A percentile compares a stretch with the other conserved stretches of the same genome.
These are phyloP conservation scores for Poicephalus gulielmi DNA, from an alignment of 2,113 vertebrate genomes.

Conservation along the genomic window DNA sequence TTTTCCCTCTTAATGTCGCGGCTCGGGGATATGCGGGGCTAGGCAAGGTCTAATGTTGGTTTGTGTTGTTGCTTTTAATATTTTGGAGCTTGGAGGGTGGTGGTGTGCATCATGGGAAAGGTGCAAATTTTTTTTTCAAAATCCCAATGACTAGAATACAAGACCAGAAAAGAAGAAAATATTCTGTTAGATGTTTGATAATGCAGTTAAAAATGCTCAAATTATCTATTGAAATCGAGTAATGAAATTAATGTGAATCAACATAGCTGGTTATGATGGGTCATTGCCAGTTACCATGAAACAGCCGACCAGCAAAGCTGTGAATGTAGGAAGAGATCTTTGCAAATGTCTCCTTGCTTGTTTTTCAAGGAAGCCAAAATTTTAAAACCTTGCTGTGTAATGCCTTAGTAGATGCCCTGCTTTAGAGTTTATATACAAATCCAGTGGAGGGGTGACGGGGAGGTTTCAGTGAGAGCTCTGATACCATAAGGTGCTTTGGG, in stretches of 20 bases:
- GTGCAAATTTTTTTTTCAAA: not conserved
- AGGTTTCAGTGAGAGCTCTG: not conserved
- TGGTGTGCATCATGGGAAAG: not conserved
- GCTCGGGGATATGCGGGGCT: not conserved
- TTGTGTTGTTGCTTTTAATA: not conserved
- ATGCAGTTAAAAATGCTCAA: not conserved
- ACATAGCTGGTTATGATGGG: not conserved
- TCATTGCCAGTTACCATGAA: not conserved
- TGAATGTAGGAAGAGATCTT: not conserved
- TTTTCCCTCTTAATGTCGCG: not conserved
- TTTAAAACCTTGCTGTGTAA: not conserved
- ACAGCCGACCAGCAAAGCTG: not conserved
- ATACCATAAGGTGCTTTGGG: fast-evolving
- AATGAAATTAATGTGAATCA: not conserved
- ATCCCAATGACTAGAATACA: not conserved
- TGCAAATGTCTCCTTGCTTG: not conserved
- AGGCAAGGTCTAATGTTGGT: not conserved
- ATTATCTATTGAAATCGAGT: not conserved
- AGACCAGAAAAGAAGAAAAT: not conserved
- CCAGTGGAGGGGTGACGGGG: not conserved
- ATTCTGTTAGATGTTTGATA: not conserved
- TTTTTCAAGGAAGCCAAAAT: not conserved
- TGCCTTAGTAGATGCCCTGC: not conserved
- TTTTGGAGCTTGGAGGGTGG: not conserved
- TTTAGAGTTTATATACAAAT: not conserved